Evolutionary conservation across 2,113 vertebrate genomes (phyloP).

Genomic region (Corvus hawaiiensis): DNA sequence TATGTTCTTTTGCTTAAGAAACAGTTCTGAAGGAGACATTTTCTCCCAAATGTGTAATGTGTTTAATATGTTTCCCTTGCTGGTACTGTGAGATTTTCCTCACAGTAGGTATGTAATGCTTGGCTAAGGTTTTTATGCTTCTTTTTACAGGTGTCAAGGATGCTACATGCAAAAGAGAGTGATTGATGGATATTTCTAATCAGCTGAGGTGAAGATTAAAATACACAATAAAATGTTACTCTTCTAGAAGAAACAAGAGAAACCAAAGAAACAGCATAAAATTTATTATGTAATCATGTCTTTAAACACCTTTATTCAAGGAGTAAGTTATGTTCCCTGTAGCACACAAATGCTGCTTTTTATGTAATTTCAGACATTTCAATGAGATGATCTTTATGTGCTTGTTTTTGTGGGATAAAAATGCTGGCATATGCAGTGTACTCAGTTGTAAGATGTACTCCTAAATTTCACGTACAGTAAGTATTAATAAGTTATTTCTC

Average conservation of each 20-base stretch:
- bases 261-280: background rate
- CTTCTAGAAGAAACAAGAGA: background rate
- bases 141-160: background rate
- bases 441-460: background rate
- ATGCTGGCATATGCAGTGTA: background rate
- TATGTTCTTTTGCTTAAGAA: background rate
- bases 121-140: background rate
- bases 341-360: background rate
- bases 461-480: background rate
- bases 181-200: background rate
- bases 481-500: background rate
- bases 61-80: background rate
- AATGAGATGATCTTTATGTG: background rate
- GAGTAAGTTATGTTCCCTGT: background rate
- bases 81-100: background rate
- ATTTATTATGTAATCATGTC: background rate
- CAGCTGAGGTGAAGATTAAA: background rate
- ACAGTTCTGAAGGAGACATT: background rate
- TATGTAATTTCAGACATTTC: background rate
- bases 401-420: background rate
- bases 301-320: background rate
- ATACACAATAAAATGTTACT: background rate
- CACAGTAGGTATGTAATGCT: background rate
- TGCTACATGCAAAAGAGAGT: background rate
- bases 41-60: background rate